Evolutionary conservation across 2,888 invertebrate species (phyloP).

Genomic region (Eristalinus aeneus): DNA sequence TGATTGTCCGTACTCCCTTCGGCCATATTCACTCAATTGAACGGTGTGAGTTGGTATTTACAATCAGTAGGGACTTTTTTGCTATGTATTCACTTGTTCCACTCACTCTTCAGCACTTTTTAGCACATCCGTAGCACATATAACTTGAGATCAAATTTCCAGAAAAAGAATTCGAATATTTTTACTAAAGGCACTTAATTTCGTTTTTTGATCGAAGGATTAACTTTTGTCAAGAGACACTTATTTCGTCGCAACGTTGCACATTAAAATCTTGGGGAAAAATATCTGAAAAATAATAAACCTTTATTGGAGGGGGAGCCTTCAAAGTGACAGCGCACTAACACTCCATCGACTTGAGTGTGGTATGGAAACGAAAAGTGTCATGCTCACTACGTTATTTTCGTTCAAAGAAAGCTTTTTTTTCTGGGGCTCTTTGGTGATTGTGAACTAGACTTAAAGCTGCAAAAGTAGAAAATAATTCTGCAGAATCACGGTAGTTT

Average conservation of each 20-base stretch:
- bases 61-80: constrained; percentile 26
- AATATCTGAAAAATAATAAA: constrained; percentile 27
- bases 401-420: constrained; percentile 23
- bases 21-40: constrained; percentile 47
- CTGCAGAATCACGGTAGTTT: not conserved
- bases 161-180: not conserved
- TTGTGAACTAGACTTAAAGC: constrained; percentile 10
- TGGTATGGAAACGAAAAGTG: constrained; percentile 28
- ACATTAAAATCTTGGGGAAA: constrained; percentile 34
- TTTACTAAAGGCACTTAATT: not conserved
- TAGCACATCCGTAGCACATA: constrained; percentile 1
- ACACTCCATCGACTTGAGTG: constrained; percentile 48
- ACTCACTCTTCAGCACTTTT: not conserved
- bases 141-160: not conserved
- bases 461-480: not conserved
- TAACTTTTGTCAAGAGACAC: not conserved
- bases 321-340: constrained; percentile 51
- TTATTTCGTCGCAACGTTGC: constrained; percentile 42
- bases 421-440: not conserved
- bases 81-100: constrained; percentile 17
- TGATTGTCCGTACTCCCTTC: constrained; percentile 60
- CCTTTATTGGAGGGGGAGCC: constrained; percentile 25
- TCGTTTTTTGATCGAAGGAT: not conserved
- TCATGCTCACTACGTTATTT: constrained; percentile 11
- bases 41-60: constrained; percentile 32